Evolutionary conservation across 1,140 invertebrate genomes (phyloP), one percentile per base, ranked within the genome.

Genomic region (Telenomus remus): DNA sequence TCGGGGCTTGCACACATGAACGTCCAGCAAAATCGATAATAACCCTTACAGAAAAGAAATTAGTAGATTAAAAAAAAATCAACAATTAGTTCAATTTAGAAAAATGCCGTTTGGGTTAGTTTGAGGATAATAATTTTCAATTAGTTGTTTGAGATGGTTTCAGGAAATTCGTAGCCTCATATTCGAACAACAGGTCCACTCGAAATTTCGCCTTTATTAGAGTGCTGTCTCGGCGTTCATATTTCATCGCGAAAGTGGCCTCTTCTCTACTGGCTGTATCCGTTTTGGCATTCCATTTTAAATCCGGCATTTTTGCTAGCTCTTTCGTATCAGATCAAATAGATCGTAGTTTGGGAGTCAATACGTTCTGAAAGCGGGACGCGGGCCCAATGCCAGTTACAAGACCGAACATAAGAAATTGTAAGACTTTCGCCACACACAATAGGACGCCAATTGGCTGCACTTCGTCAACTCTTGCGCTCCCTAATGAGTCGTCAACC

Each of bases 321-420:
- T 19, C 39, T 68, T 48, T 59, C 54, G 53, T 57, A 68, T 68
- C 49, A 59, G 47, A 68, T 16, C 47, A 53, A 49, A 51, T 48
- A 48, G 37, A 68, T 68, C 37, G 46, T 6, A 15, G n/a, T 56
- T 14, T 19, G 16, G 11, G 34, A 1, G 14, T 44, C 19, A 13
- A 35, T 49, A 49, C 72, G 16, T 56, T 46, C 37, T 12, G 13
- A 72, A 75, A 53, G 59, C 54, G 53, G 66, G 43, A 69, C 66
- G 44, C 44, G 76, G 74, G 68, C 56, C 60, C 61, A 63, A 43
- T 79, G 75, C 79, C 80, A 81, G 77, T 2, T 27, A 6, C 19
- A 27, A 27, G 19, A 3, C 6, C 19, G 19, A 27, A 27, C 19
- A 27, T 27, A 27, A 27, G 19, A 27, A 27, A 27, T 27, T 27